Percentiles rank a stretch among this genome's conserved stretches.
phyloP scores from a whole-genome alignment of 1,140 invertebrate species.

The Scaptomyza graminum region DNA sequence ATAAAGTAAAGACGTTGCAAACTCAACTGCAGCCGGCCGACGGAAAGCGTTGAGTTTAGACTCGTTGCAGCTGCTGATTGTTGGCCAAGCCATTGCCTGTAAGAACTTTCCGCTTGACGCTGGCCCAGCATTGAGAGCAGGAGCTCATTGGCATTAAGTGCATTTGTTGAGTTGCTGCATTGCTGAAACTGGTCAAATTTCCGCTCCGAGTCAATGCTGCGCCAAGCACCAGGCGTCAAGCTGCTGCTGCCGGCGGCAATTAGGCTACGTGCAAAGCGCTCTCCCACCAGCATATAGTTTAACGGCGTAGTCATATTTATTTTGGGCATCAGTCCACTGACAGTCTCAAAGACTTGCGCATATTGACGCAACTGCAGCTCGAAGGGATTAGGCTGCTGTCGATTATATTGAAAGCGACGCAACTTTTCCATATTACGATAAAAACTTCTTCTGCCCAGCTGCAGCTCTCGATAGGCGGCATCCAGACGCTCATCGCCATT shows the following conservation, averaged over 20 bases:
- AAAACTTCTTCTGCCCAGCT: conserved; percentile 62
- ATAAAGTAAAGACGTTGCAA: conserved; percentile 64
- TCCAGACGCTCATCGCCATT: conserved; percentile 69
- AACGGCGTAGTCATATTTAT: conserved; percentile 66
- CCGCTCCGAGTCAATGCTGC: conserved; percentile 71
- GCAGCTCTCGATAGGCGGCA: conserved; percentile 47
- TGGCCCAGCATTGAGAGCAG: conserved; percentile 59
- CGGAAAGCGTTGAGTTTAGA: conserved; percentile 48
- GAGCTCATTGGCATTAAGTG: conserved; percentile 60
- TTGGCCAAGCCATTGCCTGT: conserved; percentile 53
- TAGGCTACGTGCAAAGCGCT: conserved; percentile 63
- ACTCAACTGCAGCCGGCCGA: conserved; percentile 56
- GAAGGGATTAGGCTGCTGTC: conserved; percentile 1
- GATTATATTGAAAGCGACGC: conserved; percentile 47
- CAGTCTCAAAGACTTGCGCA: conserved; percentile 50
- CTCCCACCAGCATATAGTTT: conserved; percentile 59
- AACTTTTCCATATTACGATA: conserved; percentile 78
- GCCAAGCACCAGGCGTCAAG: conserved; percentile 70
- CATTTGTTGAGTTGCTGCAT: conserved; percentile 45
- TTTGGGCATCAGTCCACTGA: conserved; percentile 54
- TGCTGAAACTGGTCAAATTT: conserved; percentile 53
- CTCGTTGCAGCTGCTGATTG: conserved; percentile 26
- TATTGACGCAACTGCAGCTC: conserved; percentile 46
- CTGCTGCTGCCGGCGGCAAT: conserved; percentile 70
- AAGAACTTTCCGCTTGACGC: conserved; percentile 43